Base-by-base conservation (phyloP, 2,888 invertebrate species). In the Agriopis aurantiaria region DNA sequence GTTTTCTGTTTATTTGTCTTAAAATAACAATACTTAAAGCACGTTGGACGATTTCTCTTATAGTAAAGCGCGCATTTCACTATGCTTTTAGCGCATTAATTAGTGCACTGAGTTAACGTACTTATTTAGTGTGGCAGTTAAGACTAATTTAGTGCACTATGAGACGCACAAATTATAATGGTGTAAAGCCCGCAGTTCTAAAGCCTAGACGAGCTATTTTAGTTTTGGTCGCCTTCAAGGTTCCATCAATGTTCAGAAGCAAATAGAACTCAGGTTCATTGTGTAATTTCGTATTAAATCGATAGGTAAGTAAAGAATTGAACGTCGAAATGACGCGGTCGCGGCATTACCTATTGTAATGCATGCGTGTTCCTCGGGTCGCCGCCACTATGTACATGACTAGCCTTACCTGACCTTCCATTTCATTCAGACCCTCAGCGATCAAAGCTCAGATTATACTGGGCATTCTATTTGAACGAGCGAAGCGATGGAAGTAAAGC, bases 261-360 rank as follows among this genome's bases (percentile, higher is more conserved):
- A 53, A 59, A 67, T 69, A 70, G 66, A 75, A 68, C 14, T 64
- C 40, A 65, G 62, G 69, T 75, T 65, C 63, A 72, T 71, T 76
- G 69, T 74, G 69, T 72, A 70, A 72, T 71, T 78, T 78, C 52
- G 72, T 72, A 73, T 75, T 72, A 78, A 79, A 78, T 82, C 77
- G 70, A 85, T 83, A 83, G 81, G 81, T 84, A 86, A 85, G 83
- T 78, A 79, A 81, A 85, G 83, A 79, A 81, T 79, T 81, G 79
- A 74, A 76, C 63, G 56, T 6, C 77, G n/a, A 82, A 77, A 80
- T 89, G 88, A 88, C 88, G 88, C 84, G 75, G 83, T 78, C 79
- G 78, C 82, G 71, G 72, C 88, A 93, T 93, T 92, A 91, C 84
- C 85, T 90, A 93, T 93, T 93, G 88, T 92, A 92, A 93, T 91